These are phyloP conservation scores for Sparus aurata DNA, from an alignment of 2,797 vertebrate species.

Conservation along the genomic window DNA sequence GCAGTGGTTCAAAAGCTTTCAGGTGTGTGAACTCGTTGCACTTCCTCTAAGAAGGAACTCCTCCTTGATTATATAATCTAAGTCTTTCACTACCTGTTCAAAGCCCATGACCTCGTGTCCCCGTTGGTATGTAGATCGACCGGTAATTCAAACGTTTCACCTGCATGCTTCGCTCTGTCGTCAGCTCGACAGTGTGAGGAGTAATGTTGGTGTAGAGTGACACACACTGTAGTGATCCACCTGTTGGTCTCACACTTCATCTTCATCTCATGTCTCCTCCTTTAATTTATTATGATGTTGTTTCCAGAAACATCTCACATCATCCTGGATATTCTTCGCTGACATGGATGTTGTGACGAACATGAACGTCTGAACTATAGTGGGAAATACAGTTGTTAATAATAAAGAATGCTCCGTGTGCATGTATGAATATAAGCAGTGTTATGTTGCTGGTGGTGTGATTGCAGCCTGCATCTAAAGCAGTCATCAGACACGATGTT, in stretches of 20 bases:
- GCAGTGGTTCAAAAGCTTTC: neutral
- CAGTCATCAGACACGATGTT: neutral
- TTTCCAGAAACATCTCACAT: neutral
- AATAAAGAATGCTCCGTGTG: constrained; percentile 8
- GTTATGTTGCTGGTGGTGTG: constrained; percentile 18
- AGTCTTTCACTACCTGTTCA: neutral
- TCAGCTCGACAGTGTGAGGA: neutral
- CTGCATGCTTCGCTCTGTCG: accelerated
- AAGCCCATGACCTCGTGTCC: neutral
- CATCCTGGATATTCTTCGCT: neutral
- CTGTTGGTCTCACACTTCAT: neutral
- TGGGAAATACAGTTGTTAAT: constrained; percentile 2
- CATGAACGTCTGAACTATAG: neutral
- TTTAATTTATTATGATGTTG: neutral
- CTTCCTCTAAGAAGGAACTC: neutral
- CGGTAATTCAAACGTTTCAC: neutral
- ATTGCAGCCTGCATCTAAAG: constrained; percentile 26
- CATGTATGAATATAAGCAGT: neutral
- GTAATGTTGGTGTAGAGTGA: too few relatives aligned
- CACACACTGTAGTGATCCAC: neutral
- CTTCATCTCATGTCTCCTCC: too few relatives aligned
- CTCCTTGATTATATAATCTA: neutral
- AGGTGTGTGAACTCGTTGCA: neutral
- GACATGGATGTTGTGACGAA: neutral
- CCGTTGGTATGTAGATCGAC: neutral